A percentile compares a stretch with the other conserved stretches of the same genome.
Evolutionary conservation across 2,888 invertebrate genomes (phyloP).

Genomic region (Sphinx pinastri): DNA sequence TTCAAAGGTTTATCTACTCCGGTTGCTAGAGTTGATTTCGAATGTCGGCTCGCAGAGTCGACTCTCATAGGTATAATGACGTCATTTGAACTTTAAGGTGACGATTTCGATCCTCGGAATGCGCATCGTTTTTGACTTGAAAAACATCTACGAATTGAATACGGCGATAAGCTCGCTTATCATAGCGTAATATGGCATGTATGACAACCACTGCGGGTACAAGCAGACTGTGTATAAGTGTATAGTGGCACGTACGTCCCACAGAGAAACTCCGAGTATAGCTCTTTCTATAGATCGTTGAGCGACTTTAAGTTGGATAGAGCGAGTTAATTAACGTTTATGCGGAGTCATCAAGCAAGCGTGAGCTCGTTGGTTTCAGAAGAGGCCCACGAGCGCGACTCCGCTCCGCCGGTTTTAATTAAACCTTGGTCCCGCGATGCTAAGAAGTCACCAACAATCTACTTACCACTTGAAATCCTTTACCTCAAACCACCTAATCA

Average conservation of each 20-base stretch:
- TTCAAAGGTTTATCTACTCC: slow-evolving; percentile 21
- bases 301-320: slow-evolving; percentile 54
- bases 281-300: slow-evolving; percentile 35
- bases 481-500: slow-evolving; percentile 38
- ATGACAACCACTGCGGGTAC: not conserved
- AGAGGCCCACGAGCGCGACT: slow-evolving; percentile 54
- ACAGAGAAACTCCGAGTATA: slow-evolving; percentile 16
- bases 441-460: slow-evolving; percentile 50
- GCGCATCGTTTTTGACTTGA: not conserved
- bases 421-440: slow-evolving; percentile 51
- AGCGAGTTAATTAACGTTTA: slow-evolving; percentile 72
- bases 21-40: slow-evolving; percentile 12
- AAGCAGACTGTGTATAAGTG: not conserved
- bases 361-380: slow-evolving; percentile 48
- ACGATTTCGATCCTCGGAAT: not conserved
- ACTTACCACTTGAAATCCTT: slow-evolving; percentile 40
- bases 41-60: not conserved
- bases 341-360: slow-evolving; percentile 65
- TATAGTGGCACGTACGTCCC: not conserved
- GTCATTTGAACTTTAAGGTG: not conserved
- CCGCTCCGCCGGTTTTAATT: slow-evolving; percentile 61
- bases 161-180: not conserved
- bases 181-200: not conserved
- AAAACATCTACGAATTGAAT: not conserved
- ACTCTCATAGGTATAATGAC: not conserved